Percentiles rank a stretch among this genome's conserved stretches.
Evolutionary conservation across 2,113 vertebrate genomes (phyloP).

Genomic region (Catharus minimus): DNA sequence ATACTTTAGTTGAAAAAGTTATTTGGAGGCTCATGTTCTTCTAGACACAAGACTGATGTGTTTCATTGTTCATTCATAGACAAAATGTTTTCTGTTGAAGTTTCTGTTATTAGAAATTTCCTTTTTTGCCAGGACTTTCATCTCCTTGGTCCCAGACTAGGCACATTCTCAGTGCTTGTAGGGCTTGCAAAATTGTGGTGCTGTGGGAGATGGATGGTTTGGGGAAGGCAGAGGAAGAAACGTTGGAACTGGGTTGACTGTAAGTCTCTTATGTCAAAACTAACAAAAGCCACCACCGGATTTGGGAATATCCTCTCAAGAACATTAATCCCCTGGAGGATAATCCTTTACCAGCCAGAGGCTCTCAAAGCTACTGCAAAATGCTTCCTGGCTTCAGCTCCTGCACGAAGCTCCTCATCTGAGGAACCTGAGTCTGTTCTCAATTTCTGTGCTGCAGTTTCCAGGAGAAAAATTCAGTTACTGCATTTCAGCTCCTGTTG

Average conservation of each 20-base stretch:
- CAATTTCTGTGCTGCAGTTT: neutral
- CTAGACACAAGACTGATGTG: neutral
- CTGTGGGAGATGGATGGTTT: neutral
- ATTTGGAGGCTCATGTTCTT: neutral
- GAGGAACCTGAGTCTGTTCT: neutral
- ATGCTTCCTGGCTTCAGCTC: neutral
- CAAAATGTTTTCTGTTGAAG: neutral
- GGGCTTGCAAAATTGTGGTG: neutral
- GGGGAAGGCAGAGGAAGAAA: neutral
- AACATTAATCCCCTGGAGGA: neutral
- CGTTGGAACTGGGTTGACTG: neutral
- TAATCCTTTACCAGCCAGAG: neutral
- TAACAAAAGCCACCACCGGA: neutral
- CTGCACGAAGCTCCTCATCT: neutral
- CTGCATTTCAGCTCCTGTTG: neutral
- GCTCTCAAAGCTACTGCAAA: neutral
- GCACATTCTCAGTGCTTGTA: neutral
- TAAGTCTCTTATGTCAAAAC: neutral
- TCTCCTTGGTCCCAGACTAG: neutral
- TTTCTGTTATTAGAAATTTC: neutral
- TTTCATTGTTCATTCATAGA: neutral
- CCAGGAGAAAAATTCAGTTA: neutral
- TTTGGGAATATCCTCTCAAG: neutral
- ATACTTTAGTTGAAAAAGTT: neutral
- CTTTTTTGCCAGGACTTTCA: neutral